Conservation (phyloP, 1,140 invertebrate species). For the Halesus radiatus region DNA sequence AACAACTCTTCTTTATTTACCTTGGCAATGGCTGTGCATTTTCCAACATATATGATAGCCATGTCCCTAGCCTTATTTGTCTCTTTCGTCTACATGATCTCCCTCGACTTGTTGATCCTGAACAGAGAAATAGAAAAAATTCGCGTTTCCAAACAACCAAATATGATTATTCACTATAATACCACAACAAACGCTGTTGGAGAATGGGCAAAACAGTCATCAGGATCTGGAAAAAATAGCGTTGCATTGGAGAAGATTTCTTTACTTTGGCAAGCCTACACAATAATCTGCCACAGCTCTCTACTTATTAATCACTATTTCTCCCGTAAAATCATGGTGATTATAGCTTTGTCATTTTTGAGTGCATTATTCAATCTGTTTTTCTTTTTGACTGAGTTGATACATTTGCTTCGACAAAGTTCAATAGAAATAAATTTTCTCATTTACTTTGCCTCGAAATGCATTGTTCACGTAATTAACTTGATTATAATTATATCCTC, state of each 20-base stretch:
- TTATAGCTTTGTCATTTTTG: not conserved
- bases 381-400: not conserved
- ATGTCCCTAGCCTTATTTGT: not conserved
- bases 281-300: not conserved
- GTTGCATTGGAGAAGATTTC: not conserved
- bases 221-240: not conserved
- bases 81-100: not conserved
- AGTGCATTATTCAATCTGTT: not conserved
- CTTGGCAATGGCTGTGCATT: not conserved
- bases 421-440: not conserved
- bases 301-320: not conserved
- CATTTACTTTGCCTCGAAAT: not conserved
- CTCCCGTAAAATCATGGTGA: not conserved
- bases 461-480: not conserved
- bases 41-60: no score
- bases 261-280: not conserved
- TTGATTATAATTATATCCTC: not conserved
- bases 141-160: not conserved
- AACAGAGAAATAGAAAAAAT: conserved; percentile 7
- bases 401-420: not conserved
- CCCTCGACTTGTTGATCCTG: not conserved
- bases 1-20: not conserved
- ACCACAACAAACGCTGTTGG: not conserved
- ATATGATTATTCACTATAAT: not conserved
- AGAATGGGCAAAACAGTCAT: no score